Conservation (phyloP, 2,113 vertebrate genomes). For the Fulica atra region DNA sequence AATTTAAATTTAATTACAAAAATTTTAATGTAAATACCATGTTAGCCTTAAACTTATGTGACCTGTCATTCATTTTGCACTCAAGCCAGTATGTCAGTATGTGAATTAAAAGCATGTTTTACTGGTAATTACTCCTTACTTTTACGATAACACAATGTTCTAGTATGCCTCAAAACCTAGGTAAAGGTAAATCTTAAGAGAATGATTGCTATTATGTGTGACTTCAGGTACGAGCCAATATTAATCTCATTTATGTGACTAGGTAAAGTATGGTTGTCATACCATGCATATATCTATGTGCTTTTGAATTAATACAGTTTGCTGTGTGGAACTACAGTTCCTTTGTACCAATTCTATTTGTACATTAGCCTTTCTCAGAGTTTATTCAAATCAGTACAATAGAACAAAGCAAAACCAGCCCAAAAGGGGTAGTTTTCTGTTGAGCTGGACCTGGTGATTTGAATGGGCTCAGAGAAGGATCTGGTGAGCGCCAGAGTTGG, state of each 20-base stretch:
- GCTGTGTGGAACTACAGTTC: not conserved
- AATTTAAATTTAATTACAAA: not conserved
- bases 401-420: not conserved
- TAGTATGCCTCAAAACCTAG: not conserved
- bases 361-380: not conserved
- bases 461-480: not conserved
- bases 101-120: not conserved
- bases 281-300: not conserved
- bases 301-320: not conserved
- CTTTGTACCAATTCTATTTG: too few species aligned
- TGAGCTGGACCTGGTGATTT: not conserved
- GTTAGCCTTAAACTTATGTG: not conserved
- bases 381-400: not conserved
- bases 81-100: not conserved
- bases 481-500: not conserved
- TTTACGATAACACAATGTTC: not conserved
- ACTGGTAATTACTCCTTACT: not conserved
- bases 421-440: not conserved
- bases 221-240: not conserved
- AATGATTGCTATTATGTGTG: not conserved
- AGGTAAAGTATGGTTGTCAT: not conserved
- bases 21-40: not conserved
- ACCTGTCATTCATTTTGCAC: not conserved
- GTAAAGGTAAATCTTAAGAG: not conserved
- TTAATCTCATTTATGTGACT: not conserved